Conservation (phyloP, 1,140 invertebrate genomes). For the Prorops nasuta region DNA sequence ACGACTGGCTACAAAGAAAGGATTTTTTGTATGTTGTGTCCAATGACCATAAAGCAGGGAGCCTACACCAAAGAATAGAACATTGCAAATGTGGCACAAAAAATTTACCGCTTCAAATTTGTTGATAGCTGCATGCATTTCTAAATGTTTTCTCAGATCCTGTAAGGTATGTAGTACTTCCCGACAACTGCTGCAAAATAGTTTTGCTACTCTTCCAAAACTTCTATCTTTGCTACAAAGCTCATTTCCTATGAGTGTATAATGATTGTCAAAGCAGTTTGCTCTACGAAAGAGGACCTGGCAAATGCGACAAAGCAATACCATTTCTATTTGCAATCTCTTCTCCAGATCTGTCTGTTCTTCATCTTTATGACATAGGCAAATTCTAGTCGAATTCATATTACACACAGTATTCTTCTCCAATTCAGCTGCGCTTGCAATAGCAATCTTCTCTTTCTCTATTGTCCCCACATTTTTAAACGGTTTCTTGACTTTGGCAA, state of each 20-base stretch:
- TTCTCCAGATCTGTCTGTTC: slow-evolving; percentile 1
- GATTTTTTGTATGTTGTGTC: slow-evolving; percentile 38
- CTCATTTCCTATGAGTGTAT: slow-evolving; percentile 9
- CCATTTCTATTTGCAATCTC: slow-evolving; percentile 29
- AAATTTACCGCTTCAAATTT: slow-evolving; percentile 24
- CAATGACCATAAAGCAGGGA: slow-evolving; percentile 43
- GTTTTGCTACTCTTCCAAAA: slow-evolving; percentile 22
- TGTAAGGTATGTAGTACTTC: slow-evolving; percentile 24
- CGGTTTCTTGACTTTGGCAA: no score
- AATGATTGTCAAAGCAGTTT: slow-evolving; percentile 46
- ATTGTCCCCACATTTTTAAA: no score
- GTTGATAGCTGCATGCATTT: slow-evolving; percentile 27
- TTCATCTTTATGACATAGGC: slow-evolving; percentile 38
- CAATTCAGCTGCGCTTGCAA: no score
- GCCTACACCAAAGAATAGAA: slow-evolving; percentile 43
- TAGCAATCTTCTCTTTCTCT: no score
- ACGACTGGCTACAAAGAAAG: slow-evolving; percentile 33
- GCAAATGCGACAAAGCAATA: slow-evolving; percentile 40
- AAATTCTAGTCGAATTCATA: slow-evolving; percentile 23
- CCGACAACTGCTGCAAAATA: slow-evolving; percentile 41
- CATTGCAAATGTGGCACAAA: slow-evolving; percentile 46
- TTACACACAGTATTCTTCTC: background rate
- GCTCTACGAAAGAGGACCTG: slow-evolving; percentile 35
- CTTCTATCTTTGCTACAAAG: slow-evolving; percentile 24
- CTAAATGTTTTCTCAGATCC: slow-evolving; percentile 37